These are phyloP conservation scores for Hirtodrosophila alboralis DNA, from an alignment of 2,888 invertebrate species.

Conservation along the genomic window DNA sequence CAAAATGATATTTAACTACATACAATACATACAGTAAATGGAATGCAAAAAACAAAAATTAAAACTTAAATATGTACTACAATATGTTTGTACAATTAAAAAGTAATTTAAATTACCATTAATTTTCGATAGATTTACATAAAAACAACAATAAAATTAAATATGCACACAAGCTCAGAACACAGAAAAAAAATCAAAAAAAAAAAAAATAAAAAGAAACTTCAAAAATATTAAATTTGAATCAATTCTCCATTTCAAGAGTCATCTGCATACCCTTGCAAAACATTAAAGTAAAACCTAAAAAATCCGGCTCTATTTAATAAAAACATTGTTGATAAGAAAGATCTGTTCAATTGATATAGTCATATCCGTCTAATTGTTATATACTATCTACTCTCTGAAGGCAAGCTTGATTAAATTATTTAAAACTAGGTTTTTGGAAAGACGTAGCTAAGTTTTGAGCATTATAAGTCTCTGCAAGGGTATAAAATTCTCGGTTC, in stretches of 20 bases:
- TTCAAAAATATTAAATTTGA: too few species aligned
- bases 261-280: slow-evolving; percentile 3
- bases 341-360: too few species aligned
- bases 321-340: too few species aligned
- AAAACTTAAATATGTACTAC: slow-evolving; percentile 15
- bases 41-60: slow-evolving; percentile 25
- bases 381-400: too few species aligned
- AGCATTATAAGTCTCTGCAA: slow-evolving; percentile 5
- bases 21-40: slow-evolving; percentile 44
- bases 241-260: slow-evolving; percentile 11
- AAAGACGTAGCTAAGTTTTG: too few species aligned
- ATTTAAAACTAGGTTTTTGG: too few species aligned
- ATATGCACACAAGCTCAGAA: slow-evolving; percentile 30
- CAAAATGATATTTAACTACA: slow-evolving; percentile 55
- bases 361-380: too few species aligned
- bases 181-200: slow-evolving; percentile 5
- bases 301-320: too few species aligned
- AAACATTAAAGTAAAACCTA: too few species aligned
- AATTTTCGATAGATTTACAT: slow-evolving; percentile 78
- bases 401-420: too few species aligned
- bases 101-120: slow-evolving; percentile 46
- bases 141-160: slow-evolving; percentile 33
- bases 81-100: slow-evolving; percentile 22
- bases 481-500: slow-evolving; percentile 27
- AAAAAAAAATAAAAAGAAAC: slow-evolving; percentile 10